A percentile compares a stretch with the other conserved stretches of the same genome.
phyloP scores from a whole-genome alignment of 1,140 invertebrate genomes.

The Macrosteles quadrilineatus region DNA sequence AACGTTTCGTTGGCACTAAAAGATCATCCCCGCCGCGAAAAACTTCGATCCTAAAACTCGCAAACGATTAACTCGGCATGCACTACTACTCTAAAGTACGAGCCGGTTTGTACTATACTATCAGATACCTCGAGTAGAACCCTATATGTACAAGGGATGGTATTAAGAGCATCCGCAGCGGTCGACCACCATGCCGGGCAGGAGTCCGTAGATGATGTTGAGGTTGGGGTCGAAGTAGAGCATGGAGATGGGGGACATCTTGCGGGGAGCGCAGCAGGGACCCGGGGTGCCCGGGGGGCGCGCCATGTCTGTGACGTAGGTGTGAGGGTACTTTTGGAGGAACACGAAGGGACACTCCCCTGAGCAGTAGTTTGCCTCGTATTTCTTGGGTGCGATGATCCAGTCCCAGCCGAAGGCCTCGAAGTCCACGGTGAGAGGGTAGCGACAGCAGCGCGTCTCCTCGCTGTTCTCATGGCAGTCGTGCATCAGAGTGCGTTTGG shows the following conservation, averaged over 20 bases:
- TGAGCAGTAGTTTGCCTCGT: conserved; percentile 95
- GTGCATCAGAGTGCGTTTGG: conserved; percentile 73
- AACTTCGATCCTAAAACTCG: too few relatives aligned
- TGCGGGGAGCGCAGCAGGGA: conserved; percentile 87
- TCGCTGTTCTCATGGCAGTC: conserved; percentile 76
- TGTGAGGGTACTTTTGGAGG: conserved; percentile 89
- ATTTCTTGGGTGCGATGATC: conserved; percentile 95
- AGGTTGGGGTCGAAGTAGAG: conserved; percentile 88
- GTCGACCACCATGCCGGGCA: conserved; percentile 93
- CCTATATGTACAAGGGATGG: background rate
- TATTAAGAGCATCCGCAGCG: conserved; percentile 86
- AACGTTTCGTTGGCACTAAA: too few relatives aligned
- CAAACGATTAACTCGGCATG: too few relatives aligned
- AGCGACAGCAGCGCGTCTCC: conserved; percentile 84
- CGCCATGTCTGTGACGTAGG: conserved; percentile 82
- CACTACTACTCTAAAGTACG: background rate
- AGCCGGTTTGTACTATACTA: conserved; percentile 7
- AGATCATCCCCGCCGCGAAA: too few relatives aligned
- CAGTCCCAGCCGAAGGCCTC: conserved; percentile 97
- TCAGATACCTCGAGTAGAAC: background rate
- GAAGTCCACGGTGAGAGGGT: conserved; percentile 93
- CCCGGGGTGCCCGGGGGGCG: conserved; percentile 71
- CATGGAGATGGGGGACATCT: conserved; percentile 88
- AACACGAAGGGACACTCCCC: conserved; percentile 92
- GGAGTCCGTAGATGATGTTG: conserved; percentile 84